Evolutionary conservation across 1,140 invertebrate genomes (phyloP).

Genomic region (Chlorops oryzae): DNA sequence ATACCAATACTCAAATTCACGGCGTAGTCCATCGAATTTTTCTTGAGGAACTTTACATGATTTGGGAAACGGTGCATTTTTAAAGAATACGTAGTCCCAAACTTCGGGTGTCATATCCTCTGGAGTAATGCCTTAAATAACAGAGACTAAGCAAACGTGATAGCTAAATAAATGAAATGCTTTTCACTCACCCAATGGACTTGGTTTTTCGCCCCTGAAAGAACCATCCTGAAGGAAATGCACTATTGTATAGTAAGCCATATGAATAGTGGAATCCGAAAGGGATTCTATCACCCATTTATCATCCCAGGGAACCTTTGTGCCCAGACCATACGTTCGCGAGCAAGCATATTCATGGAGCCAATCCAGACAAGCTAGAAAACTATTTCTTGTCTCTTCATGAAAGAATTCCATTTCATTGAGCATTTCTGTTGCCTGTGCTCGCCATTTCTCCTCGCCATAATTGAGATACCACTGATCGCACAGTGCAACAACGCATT

Average conservation of each 20-base stretch:
- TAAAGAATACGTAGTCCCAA: constrained; percentile 98
- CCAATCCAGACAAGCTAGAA: constrained; percentile 88
- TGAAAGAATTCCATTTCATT: constrained; percentile 81
- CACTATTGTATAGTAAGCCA: constrained; percentile 94
- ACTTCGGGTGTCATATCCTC: constrained; percentile 82
- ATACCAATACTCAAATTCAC: constrained; percentile 96
- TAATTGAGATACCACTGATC: constrained; percentile 99
- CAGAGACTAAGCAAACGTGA: too few relatives aligned
- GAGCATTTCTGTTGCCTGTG: constrained; percentile 64
- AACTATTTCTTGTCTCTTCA: constrained; percentile 91
- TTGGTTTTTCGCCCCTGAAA: constrained; percentile 68
- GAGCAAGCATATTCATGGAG: constrained; percentile 98
- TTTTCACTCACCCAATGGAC: constrained; percentile 59
- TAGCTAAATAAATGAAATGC: too few relatives aligned
- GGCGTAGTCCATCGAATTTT: constrained; percentile 69
- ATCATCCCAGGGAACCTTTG: constrained; percentile 94
- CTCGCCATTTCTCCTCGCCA: constrained; percentile 84
- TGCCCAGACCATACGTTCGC: constrained; percentile 93
- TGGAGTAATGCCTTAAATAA: constrained; percentile 22
- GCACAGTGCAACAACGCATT: constrained; percentile 97
- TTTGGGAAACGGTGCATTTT: constrained; percentile 63
- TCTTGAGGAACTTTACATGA: constrained; percentile 66
- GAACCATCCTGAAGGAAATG: constrained; percentile 87
- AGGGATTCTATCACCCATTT: constrained; percentile 97
- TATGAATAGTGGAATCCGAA: constrained; percentile 99